Percentiles rank a stretch among this genome's conserved stretches.
Conservation (phyloP, 2,113 vertebrate species). For the Eclectus roratus region DNA sequence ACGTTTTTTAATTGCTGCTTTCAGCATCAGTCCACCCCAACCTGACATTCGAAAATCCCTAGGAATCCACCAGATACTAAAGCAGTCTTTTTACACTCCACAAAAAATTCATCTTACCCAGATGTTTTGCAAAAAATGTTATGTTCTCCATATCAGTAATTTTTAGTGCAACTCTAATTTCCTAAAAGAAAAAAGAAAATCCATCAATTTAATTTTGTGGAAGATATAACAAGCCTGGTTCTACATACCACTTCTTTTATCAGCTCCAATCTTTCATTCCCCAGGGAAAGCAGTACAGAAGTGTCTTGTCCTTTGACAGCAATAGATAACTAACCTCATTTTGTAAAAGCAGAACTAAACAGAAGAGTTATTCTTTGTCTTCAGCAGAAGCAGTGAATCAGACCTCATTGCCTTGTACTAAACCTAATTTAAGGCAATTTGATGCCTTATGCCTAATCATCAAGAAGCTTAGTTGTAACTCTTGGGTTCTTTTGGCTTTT, state of each 20-base stretch:
- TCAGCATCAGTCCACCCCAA: not conserved
- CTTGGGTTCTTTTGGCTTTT: not conserved
- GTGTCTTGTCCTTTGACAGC: slow-evolving; percentile 44
- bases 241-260: slow-evolving; percentile 18
- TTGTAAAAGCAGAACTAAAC: slow-evolving; percentile 40
- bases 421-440: not conserved
- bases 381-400: slow-evolving; percentile 38
- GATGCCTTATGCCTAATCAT: not conserved
- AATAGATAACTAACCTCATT: slow-evolving; percentile 53
- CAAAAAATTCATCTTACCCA: not conserved
- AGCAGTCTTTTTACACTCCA: not conserved
- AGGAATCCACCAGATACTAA: not conserved
- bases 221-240: slow-evolving; percentile 13
- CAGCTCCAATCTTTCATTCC: slow-evolving; percentile 10
- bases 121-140: not conserved
- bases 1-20: not conserved
- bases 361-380: slow-evolving; percentile 48
- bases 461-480: not conserved
- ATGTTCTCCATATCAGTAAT: not conserved
- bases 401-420: not conserved
- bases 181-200: not conserved
- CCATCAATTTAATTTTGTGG: not conserved
- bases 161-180: not conserved
- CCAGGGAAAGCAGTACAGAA: slow-evolving; percentile 42
- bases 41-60: not conserved